A percentile compares a stretch with the other conserved stretches of the same genome.
These are phyloP conservation scores for Sciaenops ocellatus DNA, from an alignment of 2,797 vertebrate genomes.

Conservation along the genomic window DNA sequence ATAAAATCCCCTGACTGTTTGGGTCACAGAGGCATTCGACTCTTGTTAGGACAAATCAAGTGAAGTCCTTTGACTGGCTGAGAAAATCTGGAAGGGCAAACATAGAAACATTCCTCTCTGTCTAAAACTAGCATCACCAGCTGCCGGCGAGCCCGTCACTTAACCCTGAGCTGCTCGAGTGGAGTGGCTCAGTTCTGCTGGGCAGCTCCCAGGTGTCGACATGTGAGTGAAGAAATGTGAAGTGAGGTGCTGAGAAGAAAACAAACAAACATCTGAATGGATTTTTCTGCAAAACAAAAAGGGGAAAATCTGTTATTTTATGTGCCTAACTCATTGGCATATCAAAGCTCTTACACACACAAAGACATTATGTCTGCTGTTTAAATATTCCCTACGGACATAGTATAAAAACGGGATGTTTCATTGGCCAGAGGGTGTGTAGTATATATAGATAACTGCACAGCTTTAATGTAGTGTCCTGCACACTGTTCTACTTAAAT, in stretches of 20 bases:
- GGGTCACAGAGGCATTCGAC: neutral
- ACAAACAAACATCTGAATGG: neutral
- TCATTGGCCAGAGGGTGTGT: neutral
- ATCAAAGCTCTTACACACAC: neutral
- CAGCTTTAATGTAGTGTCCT: neutral
- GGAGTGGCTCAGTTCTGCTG: neutral
- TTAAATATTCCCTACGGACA: neutral
- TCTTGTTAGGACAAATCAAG: neutral
- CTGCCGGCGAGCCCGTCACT: slow-evolving; percentile 1
- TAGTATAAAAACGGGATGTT: neutral
- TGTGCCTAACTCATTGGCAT: neutral
- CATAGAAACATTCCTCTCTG: neutral
- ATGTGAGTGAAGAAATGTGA: neutral
- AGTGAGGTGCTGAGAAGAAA: neutral
- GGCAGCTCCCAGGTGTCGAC: neutral
- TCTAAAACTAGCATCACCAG: neutral
- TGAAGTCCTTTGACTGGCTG: neutral
- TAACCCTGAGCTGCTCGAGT: neutral
- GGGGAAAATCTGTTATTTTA: neutral
- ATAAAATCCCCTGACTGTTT: neutral
- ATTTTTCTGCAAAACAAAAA: neutral
- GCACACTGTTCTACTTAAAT: too few relatives aligned
- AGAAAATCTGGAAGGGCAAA: neutral
- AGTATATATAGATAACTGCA: neutral
- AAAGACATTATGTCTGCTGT: neutral